Evolutionary conservation across 2,113 vertebrate genomes (phyloP).

Genomic region (Aegotheles bennettii): DNA sequence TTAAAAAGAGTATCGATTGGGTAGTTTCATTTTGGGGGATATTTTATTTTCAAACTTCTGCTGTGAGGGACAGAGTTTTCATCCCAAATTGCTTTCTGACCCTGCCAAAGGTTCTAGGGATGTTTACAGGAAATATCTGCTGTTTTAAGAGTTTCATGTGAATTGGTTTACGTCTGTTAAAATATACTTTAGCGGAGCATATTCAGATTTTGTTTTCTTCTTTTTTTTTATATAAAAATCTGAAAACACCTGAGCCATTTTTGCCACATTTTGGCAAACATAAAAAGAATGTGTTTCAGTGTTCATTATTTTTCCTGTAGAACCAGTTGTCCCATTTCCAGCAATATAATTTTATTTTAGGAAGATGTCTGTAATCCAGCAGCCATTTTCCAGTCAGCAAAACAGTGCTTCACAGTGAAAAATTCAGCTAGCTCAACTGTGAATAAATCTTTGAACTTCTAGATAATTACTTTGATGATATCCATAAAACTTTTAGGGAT

Average conservation of each 20-base stretch:
- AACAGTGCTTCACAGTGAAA: neutral
- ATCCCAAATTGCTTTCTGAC: neutral
- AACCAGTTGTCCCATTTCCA: neutral
- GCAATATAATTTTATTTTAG: neutral
- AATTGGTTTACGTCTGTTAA: neutral
- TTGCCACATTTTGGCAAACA: neutral
- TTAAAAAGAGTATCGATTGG: neutral
- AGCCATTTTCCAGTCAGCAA: neutral
- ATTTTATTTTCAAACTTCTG: neutral
- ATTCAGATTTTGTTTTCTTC: neutral
- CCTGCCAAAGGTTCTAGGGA: neutral
- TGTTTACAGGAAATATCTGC: neutral
- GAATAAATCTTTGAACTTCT: neutral
- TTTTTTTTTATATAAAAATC: neutral
- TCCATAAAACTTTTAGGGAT: neutral
- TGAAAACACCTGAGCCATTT: neutral
- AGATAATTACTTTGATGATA: conserved; percentile 2
- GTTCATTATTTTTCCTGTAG: neutral
- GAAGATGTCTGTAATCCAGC: neutral
- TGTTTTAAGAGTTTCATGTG: neutral
- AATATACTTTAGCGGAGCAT: neutral
- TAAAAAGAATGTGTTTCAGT: neutral
- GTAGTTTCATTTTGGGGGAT: neutral
- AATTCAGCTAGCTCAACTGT: neutral
- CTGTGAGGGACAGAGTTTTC: neutral